A percentile compares a stretch with the other conserved stretches of the same genome.
Evolutionary conservation across 2,888 invertebrate species (phyloP).

Genomic region (Amphiduros pacificus): DNA sequence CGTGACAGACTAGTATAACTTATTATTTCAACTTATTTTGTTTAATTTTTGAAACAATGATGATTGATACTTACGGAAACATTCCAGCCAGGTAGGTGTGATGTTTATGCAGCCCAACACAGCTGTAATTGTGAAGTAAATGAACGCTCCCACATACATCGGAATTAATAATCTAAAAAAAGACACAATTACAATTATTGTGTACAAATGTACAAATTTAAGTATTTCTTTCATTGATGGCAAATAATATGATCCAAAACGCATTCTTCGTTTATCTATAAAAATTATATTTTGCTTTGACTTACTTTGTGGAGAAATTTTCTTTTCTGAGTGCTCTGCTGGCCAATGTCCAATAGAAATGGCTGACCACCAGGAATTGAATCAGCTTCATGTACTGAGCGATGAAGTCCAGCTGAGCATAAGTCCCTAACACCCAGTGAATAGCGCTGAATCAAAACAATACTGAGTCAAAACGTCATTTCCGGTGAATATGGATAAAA

Average conservation of each 20-base stretch:
- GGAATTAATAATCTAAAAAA: slow-evolving; percentile 58
- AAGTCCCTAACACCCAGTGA: slow-evolving; percentile 60
- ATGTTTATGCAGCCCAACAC: slow-evolving; percentile 62
- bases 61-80: slow-evolving; percentile 59
- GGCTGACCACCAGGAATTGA: slow-evolving; percentile 63
- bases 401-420: slow-evolving; percentile 62
- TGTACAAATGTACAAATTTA: too few species aligned
- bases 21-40: too few species aligned
- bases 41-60: not conserved
- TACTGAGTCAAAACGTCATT: too few species aligned
- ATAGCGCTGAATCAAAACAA: slow-evolving; percentile 56
- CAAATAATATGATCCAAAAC: too few species aligned
- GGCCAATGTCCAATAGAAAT: slow-evolving; percentile 64
- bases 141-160: slow-evolving; percentile 58
- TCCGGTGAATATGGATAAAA: too few species aligned
- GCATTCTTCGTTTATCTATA: too few species aligned
- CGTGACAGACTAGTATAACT: not conserved
- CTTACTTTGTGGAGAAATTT: slow-evolving; percentile 44
- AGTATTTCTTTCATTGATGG: too few species aligned
- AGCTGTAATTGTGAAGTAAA: slow-evolving; percentile 62
- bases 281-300: not conserved
- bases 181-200: slow-evolving; percentile 1
- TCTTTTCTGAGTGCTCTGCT: slow-evolving; percentile 62
- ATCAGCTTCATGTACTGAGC: slow-evolving; percentile 62
- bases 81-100: slow-evolving; percentile 62